Base-by-base conservation (phyloP, 37 sponge, comb jelly and placozoan genomes). In the Tethya wilhelma region DNA sequence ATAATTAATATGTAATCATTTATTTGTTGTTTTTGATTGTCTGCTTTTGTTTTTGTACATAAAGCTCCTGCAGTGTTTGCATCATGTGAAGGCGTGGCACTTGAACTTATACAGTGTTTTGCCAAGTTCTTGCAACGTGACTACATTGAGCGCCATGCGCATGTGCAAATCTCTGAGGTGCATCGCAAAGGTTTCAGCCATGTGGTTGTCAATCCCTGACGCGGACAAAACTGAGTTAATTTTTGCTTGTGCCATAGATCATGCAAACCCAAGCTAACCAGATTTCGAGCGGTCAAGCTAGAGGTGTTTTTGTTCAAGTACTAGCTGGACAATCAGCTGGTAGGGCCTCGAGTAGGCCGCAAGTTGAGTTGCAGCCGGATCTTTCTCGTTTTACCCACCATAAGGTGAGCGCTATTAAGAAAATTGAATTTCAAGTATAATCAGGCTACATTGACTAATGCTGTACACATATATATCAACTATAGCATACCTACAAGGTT, bases 401-500 rank as follows among this genome's bases (percentile, higher is more conserved):
- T 14, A 49, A 49, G 14, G 14, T 9, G 53, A 19, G 53, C 9
- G 53, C 53, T 19, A 19, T 49, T 49, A 49, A 49, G 9, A 49
- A 19, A 19, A n/a, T n/a, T n/a, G n/a, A n/a, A n/a, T n/a, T n/a
- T n/a, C 14, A 9, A 49, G 53, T 9, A 49, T 49, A 19, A 49
- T 49, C 53, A 49, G 53, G 9, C 9, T 14, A 9, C 9, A 14
- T 49, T 9, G 14, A 19, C 14, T 49, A 49, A 19, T 49, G 9
- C 14, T 49, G 53, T 9, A 9, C 14, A 49, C 14, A 49, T 19
- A 19, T 49, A 19, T 14, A 49, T 9, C 14, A 9, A 49, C 53
- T 14, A 49, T 14, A 49, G 53, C 53, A 49, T 14, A 19, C 53
- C 9, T 75, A 58, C 76, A 58, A 75, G 22, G 59, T 75, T 6